phyloP scores from a whole-genome alignment of 2,797 vertebrate genomes.

The Hoplostethus mediterraneus region DNA sequence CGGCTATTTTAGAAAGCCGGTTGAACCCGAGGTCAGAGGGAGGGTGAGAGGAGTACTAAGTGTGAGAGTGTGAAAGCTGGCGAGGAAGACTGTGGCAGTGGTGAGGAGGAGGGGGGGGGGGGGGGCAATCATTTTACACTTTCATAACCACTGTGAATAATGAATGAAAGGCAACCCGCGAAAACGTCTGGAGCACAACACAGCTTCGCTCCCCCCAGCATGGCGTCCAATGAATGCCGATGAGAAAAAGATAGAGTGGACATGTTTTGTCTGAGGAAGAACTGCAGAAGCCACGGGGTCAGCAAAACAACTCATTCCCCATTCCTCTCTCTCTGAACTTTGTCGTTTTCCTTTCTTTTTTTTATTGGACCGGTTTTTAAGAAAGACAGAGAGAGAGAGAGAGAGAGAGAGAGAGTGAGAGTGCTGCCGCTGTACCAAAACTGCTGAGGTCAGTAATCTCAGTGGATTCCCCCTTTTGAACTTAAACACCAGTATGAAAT shows the following conservation, averaged over 20 bases:
- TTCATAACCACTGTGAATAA: constrained; percentile 71
- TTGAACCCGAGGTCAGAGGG: constrained; percentile 60
- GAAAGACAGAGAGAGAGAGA: constrained; percentile 22
- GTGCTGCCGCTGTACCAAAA: constrained; percentile 43
- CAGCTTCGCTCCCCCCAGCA: constrained; percentile 49
- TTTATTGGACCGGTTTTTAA: constrained; percentile 52
- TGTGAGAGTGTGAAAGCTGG: constrained; percentile 59
- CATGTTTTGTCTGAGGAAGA: constrained; percentile 18
- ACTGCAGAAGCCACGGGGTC: constrained; percentile 54
- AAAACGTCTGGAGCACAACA: constrained; percentile 38
- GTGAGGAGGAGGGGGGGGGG: too few relatives aligned
- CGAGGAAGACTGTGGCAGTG: constrained; percentile 47
- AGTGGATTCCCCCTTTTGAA: constrained; percentile 61
- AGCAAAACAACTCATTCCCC: constrained; percentile 59
- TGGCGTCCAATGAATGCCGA: constrained; percentile 46
- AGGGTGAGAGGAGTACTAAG: constrained; percentile 61
- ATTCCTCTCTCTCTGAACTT: constrained; percentile 37
- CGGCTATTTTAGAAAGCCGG: constrained; percentile 45
- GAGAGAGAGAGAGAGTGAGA: background rate
- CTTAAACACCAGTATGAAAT: constrained; percentile 70
- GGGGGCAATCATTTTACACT: constrained; percentile 69
- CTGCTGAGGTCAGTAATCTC: constrained; percentile 64
- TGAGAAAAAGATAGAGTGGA: constrained; percentile 32
- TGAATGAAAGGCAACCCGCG: constrained; percentile 69
- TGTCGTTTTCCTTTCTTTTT: constrained; percentile 52